Base-by-base conservation (phyloP, 2,797 vertebrate species). In the Crocidura indochinensis region DNA sequence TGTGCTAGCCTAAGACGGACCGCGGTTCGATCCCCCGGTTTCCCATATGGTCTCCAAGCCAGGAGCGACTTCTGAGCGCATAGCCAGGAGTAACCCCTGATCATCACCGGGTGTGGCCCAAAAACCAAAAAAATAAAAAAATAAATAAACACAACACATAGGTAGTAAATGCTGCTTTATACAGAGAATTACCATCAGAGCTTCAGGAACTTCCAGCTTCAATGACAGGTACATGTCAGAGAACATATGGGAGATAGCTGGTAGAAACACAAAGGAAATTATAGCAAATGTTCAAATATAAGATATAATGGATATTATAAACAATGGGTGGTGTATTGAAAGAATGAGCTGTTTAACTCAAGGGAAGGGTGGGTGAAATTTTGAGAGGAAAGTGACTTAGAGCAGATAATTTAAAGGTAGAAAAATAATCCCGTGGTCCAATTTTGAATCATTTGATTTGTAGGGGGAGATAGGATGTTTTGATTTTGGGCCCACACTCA, bases 131-230 rank as follows among this genome's bases (percentile, higher is more conserved):
- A n/a, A n/a, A n/a, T n/a, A n/a, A n/a, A n/a, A n/a, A n/a, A n/a
- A n/a, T n/a, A 92, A 94, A 80, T 72, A 51, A 91, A 85, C 53
- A 27, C 82, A 80, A 31, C 27, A 69, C 6, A 24, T 64, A 44
- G 10, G 4, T 20, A 17, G 1, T 49, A 51, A 79, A 47, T 64
- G 19, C 56, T 67, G 53, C 51, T 82, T 93, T 76, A 17, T 49
- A 51, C 5, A 75, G 62, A 10, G 49, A 78, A 60, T 64, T 81
- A 6, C 88, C 47, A 91, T 67, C 31, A 74, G 29, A 77, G 20
- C 29, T 27, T 4, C 1, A 47, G 27, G 19, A 20, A 26, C 51
- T 22, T 72, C 20, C 27, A n/a, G 38, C 20, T 2, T 75, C 0
- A 27, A 31, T 80, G 46, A 27, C 8, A 82, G 22, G 19, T 20